Conservation (phyloP, 92 coral and sea anemone genomes). For the Epizoanthus rinbou region DNA sequence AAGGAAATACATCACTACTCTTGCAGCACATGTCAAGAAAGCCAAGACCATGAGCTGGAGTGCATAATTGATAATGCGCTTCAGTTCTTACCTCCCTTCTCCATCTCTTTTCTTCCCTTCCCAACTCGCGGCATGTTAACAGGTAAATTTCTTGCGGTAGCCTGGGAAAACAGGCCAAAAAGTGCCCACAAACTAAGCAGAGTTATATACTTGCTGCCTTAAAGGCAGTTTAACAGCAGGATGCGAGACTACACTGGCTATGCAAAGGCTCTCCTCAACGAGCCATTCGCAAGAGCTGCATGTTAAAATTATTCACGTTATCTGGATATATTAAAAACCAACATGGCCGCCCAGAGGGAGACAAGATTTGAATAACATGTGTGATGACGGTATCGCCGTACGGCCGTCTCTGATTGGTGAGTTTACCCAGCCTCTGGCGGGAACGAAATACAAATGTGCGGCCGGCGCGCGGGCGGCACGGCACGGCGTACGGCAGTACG, state of each 20-base stretch:
- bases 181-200: slow-evolving; percentile 35
- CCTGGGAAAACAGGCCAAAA: slow-evolving; percentile 8
- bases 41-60: not conserved
- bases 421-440: not conserved
- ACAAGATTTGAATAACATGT: not conserved
- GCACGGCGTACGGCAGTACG: too few relatives aligned
- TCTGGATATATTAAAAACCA: not conserved
- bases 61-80: not conserved
- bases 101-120: not conserved
- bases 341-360: not conserved
- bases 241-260: slow-evolving; percentile 3
- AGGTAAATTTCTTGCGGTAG: slow-evolving; percentile 30
- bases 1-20: too few relatives aligned
- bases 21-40: not conserved
- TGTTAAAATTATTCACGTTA: not conserved
- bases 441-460: not conserved
- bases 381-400: not conserved
- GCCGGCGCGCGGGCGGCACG: too few relatives aligned
- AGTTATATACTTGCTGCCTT: not conserved
- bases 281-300: slow-evolving; percentile 6
- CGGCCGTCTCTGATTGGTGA: not conserved
- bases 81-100: slow-evolving; percentile 24
- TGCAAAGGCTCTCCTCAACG: not conserved
- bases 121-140: slow-evolving; percentile 30
- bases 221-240: not conserved